These are phyloP conservation scores for Baronia brevicornis DNA, from an alignment of 2,888 invertebrate species.

Conservation along the genomic window DNA sequence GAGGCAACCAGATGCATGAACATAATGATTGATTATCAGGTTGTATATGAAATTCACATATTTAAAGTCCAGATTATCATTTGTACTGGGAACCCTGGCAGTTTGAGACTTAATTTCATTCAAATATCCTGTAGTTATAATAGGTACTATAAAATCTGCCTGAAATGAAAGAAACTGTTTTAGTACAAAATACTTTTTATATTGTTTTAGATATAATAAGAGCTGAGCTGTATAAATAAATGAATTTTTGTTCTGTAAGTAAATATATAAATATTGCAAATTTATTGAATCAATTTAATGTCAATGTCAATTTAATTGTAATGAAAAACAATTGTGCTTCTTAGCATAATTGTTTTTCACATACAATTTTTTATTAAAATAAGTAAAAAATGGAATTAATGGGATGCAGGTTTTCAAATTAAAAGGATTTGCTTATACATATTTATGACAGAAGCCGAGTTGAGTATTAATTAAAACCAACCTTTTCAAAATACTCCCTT, in stretches of 20 bases:
- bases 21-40: slow-evolving; percentile 60
- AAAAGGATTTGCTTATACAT: background rate
- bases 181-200: slow-evolving; percentile 3
- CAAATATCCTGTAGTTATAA: slow-evolving; percentile 69
- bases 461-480: slow-evolving; percentile 25
- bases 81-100: slow-evolving; percentile 44
- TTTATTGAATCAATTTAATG: too few relatives aligned
- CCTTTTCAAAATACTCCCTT: slow-evolving; percentile 74
- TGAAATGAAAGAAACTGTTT: slow-evolving; percentile 32
- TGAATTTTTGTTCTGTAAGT: background rate
- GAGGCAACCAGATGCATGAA: slow-evolving; percentile 61
- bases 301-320: too few relatives aligned
- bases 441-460: slow-evolving; percentile 1
- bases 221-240: background rate
- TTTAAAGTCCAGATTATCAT: slow-evolving; percentile 63
- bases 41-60: slow-evolving; percentile 68
- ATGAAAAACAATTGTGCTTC: too few relatives aligned
- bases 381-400: too few relatives aligned
- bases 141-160: slow-evolving; percentile 74
- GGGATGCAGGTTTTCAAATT: too few relatives aligned
- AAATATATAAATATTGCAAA: too few relatives aligned
- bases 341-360: too few relatives aligned
- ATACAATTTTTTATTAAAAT: too few relatives aligned
- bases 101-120: slow-evolving; percentile 54
- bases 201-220: background rate